Evolutionary conservation across 2,888 invertebrate genomes (phyloP).

Genomic region (Lingula anatina): DNA sequence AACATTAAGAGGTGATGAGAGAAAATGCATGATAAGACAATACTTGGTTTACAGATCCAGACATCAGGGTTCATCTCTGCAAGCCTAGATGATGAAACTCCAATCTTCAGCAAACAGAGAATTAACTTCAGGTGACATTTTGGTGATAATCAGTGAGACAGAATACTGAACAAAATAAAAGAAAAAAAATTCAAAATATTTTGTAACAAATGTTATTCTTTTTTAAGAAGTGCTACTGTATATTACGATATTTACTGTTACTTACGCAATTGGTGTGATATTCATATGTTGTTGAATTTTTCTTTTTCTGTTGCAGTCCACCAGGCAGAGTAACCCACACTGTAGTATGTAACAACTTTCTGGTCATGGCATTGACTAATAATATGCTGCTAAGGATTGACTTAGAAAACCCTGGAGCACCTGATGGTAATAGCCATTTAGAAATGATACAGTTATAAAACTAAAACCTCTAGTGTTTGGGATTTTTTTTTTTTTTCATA

Average conservation of each 20-base stretch:
- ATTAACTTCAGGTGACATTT: slow-evolving; percentile 44
- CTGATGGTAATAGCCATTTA: slow-evolving; percentile 61
- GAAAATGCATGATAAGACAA: no score
- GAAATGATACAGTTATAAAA: neutral
- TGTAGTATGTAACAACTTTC: slow-evolving; percentile 73
- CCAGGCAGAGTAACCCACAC: slow-evolving; percentile 75
- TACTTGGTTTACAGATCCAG: slow-evolving; percentile 34
- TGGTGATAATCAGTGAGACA: slow-evolving; percentile 63
- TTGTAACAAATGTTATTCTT: no score
- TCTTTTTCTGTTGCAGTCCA: slow-evolving; percentile 57
- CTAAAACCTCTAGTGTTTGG: neutral
- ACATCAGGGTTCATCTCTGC: slow-evolving; percentile 46
- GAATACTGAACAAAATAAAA: slow-evolving; percentile 74
- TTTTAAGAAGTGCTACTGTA: no score
- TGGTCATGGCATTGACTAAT: slow-evolving; percentile 79
- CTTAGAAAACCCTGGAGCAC: slow-evolving; percentile 70
- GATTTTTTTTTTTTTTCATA: neutral
- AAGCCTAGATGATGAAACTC: slow-evolving; percentile 60
- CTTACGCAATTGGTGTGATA: no score
- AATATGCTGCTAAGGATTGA: slow-evolving; percentile 76
- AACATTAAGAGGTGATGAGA: no score
- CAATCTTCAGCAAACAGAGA: slow-evolving; percentile 77
- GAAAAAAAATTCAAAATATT: slow-evolving; percentile 80
- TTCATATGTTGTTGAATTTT: no score
- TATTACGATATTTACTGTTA: no score